Conservation (phyloP, 2,113 vertebrate species). For the Chionomys nivalis region DNA sequence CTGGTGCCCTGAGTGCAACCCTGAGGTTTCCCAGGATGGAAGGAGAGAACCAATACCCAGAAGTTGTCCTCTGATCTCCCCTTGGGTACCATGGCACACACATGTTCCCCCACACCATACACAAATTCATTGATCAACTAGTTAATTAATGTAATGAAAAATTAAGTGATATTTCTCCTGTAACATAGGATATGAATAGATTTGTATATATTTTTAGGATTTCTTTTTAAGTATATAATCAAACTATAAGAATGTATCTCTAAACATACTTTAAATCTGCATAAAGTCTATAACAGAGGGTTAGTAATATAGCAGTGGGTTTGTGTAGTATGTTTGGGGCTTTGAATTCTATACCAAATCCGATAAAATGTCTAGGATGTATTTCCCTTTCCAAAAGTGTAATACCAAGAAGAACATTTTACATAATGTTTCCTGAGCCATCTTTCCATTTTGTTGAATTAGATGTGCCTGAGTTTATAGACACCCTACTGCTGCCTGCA, state of each 20-base stretch:
- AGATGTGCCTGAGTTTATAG: not conserved
- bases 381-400: not conserved
- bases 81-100: too few species aligned
- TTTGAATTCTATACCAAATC: not conserved
- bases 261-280: slow-evolving; percentile 22
- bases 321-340: not conserved
- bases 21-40: not conserved
- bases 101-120: not conserved
- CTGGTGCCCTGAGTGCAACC: not conserved
- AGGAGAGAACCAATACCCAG: not conserved
- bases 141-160: not conserved
- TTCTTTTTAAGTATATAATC: not conserved
- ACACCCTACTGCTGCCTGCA: not conserved
- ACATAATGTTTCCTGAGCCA: not conserved
- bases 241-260: not conserved
- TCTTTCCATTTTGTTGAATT: not conserved
- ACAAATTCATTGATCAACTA: not conserved
- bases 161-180: not conserved
- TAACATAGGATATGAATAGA: not conserved
- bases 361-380: not conserved
- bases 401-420: not conserved
- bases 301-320: not conserved
- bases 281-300: not conserved
- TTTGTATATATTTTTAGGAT: not conserved
- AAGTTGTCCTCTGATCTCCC: not conserved